Percentiles rank a stretch among this genome's conserved stretches.
These are phyloP conservation scores for Mantis religiosa DNA, from an alignment of 2,888 invertebrate species.

Conservation along the genomic window DNA sequence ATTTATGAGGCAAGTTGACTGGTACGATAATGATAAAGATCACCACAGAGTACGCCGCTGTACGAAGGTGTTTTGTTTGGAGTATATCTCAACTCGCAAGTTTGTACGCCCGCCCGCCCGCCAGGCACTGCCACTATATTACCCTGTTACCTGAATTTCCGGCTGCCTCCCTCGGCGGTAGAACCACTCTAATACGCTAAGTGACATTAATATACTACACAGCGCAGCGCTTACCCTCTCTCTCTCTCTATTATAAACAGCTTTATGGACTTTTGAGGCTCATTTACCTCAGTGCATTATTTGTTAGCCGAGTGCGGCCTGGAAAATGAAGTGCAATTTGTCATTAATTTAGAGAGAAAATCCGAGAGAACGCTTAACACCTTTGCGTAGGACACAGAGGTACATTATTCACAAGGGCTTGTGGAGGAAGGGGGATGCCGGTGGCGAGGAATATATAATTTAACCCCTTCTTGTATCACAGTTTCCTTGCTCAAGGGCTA, in stretches of 20 bases:
- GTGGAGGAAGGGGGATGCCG: background rate
- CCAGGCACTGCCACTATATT: background rate
- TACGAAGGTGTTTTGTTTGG: background rate
- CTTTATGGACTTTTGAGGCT: constrained; percentile 19
- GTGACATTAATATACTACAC: constrained; percentile 12
- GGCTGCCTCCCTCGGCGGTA: background rate
- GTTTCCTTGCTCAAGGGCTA: background rate
- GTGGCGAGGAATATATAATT: background rate
- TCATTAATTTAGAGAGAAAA: background rate
- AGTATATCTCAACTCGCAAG: background rate
- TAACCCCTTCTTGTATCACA: background rate
- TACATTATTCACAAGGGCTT: constrained; percentile 1
- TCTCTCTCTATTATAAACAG: constrained; percentile 10
- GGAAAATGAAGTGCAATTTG: constrained; percentile 14
- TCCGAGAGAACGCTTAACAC: background rate
- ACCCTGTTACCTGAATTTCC: constrained; percentile 9
- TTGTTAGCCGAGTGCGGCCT: constrained; percentile 4
- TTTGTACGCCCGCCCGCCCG: background rate
- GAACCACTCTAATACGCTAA: constrained; percentile 7
- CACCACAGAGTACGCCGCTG: background rate
- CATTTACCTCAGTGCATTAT: constrained; percentile 15
- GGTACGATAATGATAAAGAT: too few species aligned
- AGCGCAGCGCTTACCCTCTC: background rate
- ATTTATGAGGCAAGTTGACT: too few species aligned
- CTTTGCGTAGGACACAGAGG: background rate